Evolutionary conservation across 2,797 vertebrate genomes (phyloP), one percentile per base, ranked within the genome.

Genomic region (Halcyon badia): DNA sequence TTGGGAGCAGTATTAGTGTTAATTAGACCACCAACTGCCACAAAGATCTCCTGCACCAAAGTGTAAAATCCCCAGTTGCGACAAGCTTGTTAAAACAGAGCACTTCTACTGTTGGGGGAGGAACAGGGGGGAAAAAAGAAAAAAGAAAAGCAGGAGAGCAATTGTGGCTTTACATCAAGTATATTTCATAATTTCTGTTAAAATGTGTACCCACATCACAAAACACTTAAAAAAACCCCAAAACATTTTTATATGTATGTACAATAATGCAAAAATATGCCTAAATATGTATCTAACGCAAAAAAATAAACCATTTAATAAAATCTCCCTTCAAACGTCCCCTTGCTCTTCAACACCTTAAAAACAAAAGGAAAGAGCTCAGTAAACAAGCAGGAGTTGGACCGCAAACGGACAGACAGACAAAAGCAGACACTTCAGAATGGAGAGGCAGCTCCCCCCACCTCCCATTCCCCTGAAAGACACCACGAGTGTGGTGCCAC

Each of bases 221-320:
- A 80, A 97, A 93, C 89, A 94, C 79, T 94, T 95, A 72, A 24
- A 28, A 85, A 94, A 94, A 94, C 93, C 58, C 57, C 49, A 51
- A 28, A 28, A 88, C 75, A 57, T 68, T 93, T 94, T 83, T 42
- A 65, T 94, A 86, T 26, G 73, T 95, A 95, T 96, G 79, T 95
- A 96, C 94, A 97, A 49, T 62, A 90, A 95, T 95, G 94, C 91
- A 97, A 96, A 97, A 95, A 96, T 96, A 97, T 73, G 91, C 96
- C 96, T 94, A 76, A 92, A 92, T 93, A 96, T 83, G 79, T 95
- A 94, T 92, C 41, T 75, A 87, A 96, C 92, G 90, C 93, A 95
- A 94, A 95, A 96, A 97, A 97, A 96, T 85, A 94, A 96, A 95
- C 88, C 68, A 87, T 94, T 96, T 95, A 85, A 94, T 94, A 95